Conservation (phyloP, 2,888 invertebrate genomes). For the Stenodera caucasica region DNA sequence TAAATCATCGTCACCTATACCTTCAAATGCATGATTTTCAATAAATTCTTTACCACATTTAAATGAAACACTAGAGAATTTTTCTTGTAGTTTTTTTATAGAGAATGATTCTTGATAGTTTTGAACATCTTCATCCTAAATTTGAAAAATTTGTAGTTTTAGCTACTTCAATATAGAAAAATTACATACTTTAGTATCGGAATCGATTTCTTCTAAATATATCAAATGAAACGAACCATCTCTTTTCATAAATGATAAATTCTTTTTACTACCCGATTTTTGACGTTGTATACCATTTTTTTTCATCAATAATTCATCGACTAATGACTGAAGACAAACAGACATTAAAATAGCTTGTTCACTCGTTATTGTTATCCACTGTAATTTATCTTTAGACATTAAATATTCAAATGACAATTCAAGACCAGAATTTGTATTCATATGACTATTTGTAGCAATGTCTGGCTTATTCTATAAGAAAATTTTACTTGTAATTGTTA, state of each 20-base stretch:
- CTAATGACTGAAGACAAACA: constrained; percentile 92
- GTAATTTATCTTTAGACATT: constrained; percentile 84
- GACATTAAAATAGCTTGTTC: constrained; percentile 95
- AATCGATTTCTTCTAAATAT: constrained; percentile 54
- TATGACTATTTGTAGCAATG: constrained; percentile 43
- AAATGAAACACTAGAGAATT: constrained; percentile 71
- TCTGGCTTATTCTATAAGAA: constrained; percentile 43
- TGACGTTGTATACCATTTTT: constrained; percentile 63
- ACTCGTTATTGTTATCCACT: constrained; percentile 92
- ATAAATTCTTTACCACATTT: constrained; percentile 72
- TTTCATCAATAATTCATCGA: constrained; percentile 85
- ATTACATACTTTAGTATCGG: constrained; percentile 31
- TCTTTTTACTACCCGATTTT: constrained; percentile 53
- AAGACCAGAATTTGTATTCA: constrained; percentile 58
- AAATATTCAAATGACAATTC: constrained; percentile 96
- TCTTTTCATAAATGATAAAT: constrained; percentile 71
- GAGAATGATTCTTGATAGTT: constrained; percentile 69
- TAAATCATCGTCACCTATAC: constrained; percentile 93
- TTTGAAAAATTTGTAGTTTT: background rate
- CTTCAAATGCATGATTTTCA: constrained; percentile 92
- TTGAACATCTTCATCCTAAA: constrained; percentile 62
- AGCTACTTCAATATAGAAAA: background rate
- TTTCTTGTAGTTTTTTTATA: constrained; percentile 74
- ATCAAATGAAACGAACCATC: constrained; percentile 72
- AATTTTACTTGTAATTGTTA: background rate